Evolutionary conservation across 2,888 invertebrate genomes (phyloP).

Genomic region (Drosophila antonietae): DNA sequence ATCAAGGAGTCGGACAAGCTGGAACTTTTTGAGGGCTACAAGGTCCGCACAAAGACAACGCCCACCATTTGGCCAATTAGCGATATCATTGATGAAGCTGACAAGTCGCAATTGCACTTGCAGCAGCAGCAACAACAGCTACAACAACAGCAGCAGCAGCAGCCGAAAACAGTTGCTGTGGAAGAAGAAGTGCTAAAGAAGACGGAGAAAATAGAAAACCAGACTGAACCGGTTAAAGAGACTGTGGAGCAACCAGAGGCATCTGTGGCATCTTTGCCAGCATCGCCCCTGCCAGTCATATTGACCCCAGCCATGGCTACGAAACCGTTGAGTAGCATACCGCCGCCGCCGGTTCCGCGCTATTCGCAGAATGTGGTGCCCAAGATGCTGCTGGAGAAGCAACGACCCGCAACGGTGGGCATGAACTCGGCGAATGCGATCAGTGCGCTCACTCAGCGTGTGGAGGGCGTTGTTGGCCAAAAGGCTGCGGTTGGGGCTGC

Average conservation of each 20-base stretch:
- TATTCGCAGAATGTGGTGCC: constrained; percentile 85
- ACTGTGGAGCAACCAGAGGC: constrained; percentile 23
- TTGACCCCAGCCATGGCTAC: constrained; percentile 81
- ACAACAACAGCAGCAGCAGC: background rate
- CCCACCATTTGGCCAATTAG: constrained; percentile 95
- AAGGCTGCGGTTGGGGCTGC: constrained; percentile 65
- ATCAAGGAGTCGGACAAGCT: constrained; percentile 94
- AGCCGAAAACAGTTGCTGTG: constrained; percentile 2
- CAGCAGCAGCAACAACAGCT: background rate
- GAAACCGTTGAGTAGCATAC: constrained; percentile 88
- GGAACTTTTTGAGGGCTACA: constrained; percentile 91
- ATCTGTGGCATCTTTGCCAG: constrained; percentile 18
- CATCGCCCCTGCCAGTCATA: constrained; percentile 32
- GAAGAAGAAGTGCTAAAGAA: constrained; percentile 6
- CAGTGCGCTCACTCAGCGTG: constrained; percentile 80
- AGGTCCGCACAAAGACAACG: constrained; percentile 93
- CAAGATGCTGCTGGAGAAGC: constrained; percentile 73
- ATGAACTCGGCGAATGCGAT: constrained; percentile 73
- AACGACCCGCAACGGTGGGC: constrained; percentile 55
- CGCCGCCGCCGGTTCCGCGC: constrained; percentile 89
- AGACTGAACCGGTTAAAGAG: constrained; percentile 51
- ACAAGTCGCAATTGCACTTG: constrained; percentile 14
- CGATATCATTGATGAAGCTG: constrained; percentile 82
- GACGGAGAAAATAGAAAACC: constrained; percentile 27
- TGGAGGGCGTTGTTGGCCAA: constrained; percentile 63